Base-by-base conservation (phyloP, 2,888 invertebrate genomes). In the Liodrosophila aerea region DNA sequence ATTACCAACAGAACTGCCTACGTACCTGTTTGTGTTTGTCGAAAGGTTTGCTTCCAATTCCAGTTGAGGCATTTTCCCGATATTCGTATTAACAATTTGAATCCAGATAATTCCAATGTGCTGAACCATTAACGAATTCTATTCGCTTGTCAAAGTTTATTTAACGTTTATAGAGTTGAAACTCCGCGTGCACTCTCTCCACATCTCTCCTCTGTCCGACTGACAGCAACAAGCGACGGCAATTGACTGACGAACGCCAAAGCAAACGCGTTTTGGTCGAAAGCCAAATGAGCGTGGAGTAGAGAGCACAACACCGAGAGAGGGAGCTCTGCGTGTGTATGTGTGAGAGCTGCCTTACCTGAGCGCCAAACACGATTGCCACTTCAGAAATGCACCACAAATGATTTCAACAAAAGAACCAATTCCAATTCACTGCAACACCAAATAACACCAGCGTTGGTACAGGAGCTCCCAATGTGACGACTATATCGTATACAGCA, bases 1-100 rank as follows among this genome's bases (percentile, higher is more conserved):
- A 78, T 72, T 84, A 74, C 72, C 77, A 82, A 84, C 66, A 63
- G 70, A 81, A 77, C 62, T 83, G 82, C 82, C 85, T 69, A 83
- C 82, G 82, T 82, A 85, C 85, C 66, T 84, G 76, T 69, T 76
- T 66, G 64, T 54, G 31, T 60, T 62, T 51, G 64, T 50, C 47
- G 49, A 61, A 49, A 56, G 46, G 39, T 53, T 36, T 56, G 46
- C 43, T 54, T 67, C 31, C 56, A 57, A 31, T 54, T 53, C 40
- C 54, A 54, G 29, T 13, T 13, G 29, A 59, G 40, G 37, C 75
- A 75, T 70, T 50, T 8, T 51, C 33, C 22, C 40, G 44, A 44
- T 46, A 39, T 8, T 8, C 34, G 8, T 43, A 47, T 63, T 51
- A 12, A 37, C 47, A 46, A 22, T 18, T 39, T 29, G 13, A 13